Evolutionary conservation across 2,888 invertebrate genomes (phyloP), one percentile per base, ranked within the genome.

Genomic region (Anthrax anthrax): DNA sequence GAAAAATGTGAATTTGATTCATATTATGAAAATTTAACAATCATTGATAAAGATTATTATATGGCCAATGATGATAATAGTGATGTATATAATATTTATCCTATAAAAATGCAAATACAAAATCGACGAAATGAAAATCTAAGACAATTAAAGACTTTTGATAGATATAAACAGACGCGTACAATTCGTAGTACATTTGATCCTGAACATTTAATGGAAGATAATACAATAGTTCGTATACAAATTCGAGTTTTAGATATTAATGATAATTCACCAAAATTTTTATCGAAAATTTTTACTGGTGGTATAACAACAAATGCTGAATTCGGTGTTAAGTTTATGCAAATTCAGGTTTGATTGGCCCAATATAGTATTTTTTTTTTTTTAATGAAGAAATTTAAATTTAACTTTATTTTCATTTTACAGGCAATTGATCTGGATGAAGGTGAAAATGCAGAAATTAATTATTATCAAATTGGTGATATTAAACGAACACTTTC

Each of bases 231-330:
- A 2, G 68, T 90, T 0, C 76, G 76, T 58, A 77, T 89, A 0
- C 63, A 76, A 12, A 70, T 91, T 1, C 73, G 72, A 46, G 83
- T 96, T 0, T 67, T 75, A 39, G 96, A 96, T 59, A 76, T 90
- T 2, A 95, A 96, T 60, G 96, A 96, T 59, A 94, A 95, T 65
- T 74, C 87, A 0, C 95, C 96, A 0, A 74, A 72, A 57, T 95
- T 95, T 61, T 69, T 76, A 4, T 81, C 79, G 50, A 76, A 78
- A 53, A 77, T 90, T 50, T 91, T 95, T 61, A 94, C 94, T 0
- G 92, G 94, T 0, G 95, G 95, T 2, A 86, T 96, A 2, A 91
- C 94, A 14, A 92, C 94, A 0, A 89, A 86, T 52, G 88, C 90
- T 0, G 85, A 89, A 62, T 94, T 92, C 63, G 94, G 91, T 1